These are phyloP conservation scores for Sturmia bella DNA, from an alignment of 2,888 invertebrate species.

Conservation along the genomic window DNA sequence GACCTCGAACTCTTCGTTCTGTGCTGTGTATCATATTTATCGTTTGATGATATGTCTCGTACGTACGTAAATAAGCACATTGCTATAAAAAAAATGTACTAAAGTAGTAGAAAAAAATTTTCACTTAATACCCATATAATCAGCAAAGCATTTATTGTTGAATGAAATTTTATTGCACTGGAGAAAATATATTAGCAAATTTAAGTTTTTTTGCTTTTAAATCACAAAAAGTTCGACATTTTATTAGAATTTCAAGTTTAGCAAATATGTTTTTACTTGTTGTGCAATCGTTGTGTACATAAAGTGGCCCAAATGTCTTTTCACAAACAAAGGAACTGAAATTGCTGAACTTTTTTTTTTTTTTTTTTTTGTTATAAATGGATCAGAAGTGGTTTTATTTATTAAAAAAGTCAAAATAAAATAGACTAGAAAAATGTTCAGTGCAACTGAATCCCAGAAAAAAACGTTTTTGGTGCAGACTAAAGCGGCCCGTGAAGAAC, in stretches of 20 bases:
- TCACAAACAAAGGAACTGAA: constrained; percentile 12
- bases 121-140: not conserved
- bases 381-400: not conserved
- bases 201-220: constrained; percentile 1
- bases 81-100: constrained; percentile 9
- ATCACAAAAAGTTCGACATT: not conserved
- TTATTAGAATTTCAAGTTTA: not conserved
- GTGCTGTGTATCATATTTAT: not conserved
- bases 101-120: constrained; percentile 10
- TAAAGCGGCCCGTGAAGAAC: constrained; percentile 94
- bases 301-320: not conserved
- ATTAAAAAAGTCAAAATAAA: not conserved
- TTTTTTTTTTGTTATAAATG: not conserved
- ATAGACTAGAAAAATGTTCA: constrained; percentile 83
- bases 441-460: constrained; percentile 86
- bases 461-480: constrained; percentile 91
- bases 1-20: not conserved
- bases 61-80: constrained; percentile 48
- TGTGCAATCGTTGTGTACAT: not conserved
- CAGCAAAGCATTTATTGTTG: constrained; percentile 51
- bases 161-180: constrained; percentile 45
- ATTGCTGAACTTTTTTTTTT: constrained; percentile 3
- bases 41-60: not conserved
- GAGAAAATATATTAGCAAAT: constrained; percentile 5
- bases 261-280: not conserved